These are phyloP conservation scores for Poeciliopsis paucimaculata DNA, from an alignment of 2,797 vertebrate genomes.

Conservation along the genomic window DNA sequence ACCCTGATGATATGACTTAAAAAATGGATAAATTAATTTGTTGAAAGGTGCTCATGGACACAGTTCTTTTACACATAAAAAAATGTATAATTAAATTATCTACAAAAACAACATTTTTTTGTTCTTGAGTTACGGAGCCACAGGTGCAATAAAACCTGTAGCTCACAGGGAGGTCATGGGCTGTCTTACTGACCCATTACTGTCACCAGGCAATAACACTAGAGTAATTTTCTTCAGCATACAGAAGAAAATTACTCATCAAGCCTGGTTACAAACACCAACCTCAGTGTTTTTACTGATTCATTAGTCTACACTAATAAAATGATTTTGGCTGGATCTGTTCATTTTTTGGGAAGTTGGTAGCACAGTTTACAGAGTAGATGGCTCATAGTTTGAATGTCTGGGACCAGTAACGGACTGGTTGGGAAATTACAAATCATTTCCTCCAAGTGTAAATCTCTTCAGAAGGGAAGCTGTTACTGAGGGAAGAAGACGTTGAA, in stretches of 20 bases:
- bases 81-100: not conserved
- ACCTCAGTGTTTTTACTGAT: not conserved
- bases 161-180: constrained; percentile 65
- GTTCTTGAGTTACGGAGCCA: constrained; percentile 47
- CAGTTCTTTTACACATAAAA: not conserved
- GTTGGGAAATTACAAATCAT: not conserved
- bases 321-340: not conserved
- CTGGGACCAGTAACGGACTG: not conserved
- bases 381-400: not conserved
- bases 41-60: not conserved
- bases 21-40: not conserved
- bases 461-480: not conserved
- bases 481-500: not conserved
- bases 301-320: not conserved
- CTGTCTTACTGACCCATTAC: constrained; percentile 43
- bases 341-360: not conserved
- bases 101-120: not conserved
- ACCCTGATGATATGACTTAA: not conserved
- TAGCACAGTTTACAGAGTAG: not conserved
- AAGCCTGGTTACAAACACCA: not conserved
- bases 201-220: constrained; percentile 27
- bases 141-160: constrained; percentile 41
- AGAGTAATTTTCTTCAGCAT: not conserved
- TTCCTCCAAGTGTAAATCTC: not conserved
- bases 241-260: constrained; percentile 12